These are phyloP conservation scores for Anodontia alba DNA, from an alignment of 2,888 invertebrate genomes.

Conservation along the genomic window DNA sequence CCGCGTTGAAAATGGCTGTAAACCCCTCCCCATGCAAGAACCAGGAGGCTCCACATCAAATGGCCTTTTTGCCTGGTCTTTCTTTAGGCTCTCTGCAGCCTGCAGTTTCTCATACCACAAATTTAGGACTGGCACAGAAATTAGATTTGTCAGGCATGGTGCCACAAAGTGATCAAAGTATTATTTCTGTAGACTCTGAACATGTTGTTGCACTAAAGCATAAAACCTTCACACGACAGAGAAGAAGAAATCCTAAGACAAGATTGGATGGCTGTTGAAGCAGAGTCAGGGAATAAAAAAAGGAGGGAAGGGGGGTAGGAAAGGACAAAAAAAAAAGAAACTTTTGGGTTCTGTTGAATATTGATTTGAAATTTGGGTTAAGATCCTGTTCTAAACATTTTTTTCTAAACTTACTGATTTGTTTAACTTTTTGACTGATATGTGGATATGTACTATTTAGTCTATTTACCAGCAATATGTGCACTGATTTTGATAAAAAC, in stretches of 20 bases:
- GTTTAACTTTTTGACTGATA: too few relatives aligned
- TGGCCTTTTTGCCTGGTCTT: neutral
- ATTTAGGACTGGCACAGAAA: neutral
- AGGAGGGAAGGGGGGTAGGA: neutral
- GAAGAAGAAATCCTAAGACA: neutral
- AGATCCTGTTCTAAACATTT: too few relatives aligned
- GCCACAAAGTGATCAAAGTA: slow-evolving; percentile 2
- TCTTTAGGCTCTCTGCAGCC: neutral
- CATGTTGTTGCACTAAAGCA: neutral
- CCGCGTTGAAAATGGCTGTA: neutral
- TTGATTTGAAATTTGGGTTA: too few relatives aligned
- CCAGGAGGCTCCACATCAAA: neutral
- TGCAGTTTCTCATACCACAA: neutral
- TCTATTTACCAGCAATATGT: too few relatives aligned
- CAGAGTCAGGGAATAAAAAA: neutral
- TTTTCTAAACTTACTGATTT: too few relatives aligned
- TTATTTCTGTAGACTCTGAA: neutral
- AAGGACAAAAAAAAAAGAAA: neutral
- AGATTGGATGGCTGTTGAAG: neutral
- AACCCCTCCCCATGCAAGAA: neutral
- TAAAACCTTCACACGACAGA: neutral
- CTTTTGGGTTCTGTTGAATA: too few relatives aligned
- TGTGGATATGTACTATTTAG: too few relatives aligned
- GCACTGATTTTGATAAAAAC: too few relatives aligned
- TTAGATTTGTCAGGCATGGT: neutral